These are phyloP conservation scores for Pipistrellus pipistrellus DNA, from an alignment of 2,797 vertebrate species.

Conservation along the genomic window DNA sequence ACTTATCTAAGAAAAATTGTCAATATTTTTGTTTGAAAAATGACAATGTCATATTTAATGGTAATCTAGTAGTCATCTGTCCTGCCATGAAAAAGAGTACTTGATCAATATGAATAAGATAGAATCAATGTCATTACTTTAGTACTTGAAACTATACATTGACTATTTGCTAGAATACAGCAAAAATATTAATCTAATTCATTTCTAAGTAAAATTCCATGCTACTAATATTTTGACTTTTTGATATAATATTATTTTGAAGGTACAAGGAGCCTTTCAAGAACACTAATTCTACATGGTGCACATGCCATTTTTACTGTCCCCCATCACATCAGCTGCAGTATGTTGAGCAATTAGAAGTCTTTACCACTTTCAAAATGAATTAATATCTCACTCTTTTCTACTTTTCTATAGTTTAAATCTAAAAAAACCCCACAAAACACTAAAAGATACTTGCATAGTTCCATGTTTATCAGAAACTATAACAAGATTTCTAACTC, in stretches of 20 bases:
- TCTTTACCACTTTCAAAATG: neutral
- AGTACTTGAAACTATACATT: neutral
- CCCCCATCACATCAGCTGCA: neutral
- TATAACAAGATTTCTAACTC: neutral
- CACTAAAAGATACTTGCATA: neutral
- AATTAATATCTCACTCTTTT: neutral
- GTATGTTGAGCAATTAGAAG: neutral
- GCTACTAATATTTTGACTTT: neutral
- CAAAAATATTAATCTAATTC: neutral
- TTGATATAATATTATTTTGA: neutral
- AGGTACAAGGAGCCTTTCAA: neutral
- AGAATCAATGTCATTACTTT: neutral
- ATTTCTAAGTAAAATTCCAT: neutral
- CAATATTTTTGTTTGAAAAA: neutral
- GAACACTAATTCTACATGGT: neutral
- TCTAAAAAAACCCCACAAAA: neutral
- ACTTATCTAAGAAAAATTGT: neutral
- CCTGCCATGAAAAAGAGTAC: neutral
- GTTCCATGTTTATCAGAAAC: neutral
- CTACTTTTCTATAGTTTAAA: conserved; percentile 13
- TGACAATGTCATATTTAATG: neutral
- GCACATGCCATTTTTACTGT: neutral
- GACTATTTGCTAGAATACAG: neutral
- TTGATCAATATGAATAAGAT: neutral
- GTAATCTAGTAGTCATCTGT: neutral